phyloP scores from a whole-genome alignment of 2,113 vertebrate species.

The Strix aluco region DNA sequence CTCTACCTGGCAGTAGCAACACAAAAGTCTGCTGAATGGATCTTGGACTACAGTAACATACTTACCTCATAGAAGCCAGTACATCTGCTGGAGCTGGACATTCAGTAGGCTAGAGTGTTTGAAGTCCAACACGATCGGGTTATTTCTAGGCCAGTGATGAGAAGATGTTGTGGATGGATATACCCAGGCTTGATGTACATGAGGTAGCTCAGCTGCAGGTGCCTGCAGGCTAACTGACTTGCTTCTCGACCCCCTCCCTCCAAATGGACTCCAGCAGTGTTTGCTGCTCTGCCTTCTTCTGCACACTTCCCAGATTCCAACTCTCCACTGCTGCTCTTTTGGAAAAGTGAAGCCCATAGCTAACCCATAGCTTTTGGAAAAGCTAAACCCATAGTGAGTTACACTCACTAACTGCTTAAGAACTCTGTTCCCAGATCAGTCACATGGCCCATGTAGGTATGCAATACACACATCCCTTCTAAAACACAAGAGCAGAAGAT shows the following conservation, averaged over 20 bases:
- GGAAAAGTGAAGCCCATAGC: background rate
- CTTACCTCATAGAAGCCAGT: background rate
- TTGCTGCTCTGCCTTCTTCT: background rate
- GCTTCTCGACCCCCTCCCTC: background rate
- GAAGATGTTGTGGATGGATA: background rate
- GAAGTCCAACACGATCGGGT: rapidly evolving
- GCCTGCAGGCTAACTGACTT: background rate
- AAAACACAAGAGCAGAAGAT: background rate
- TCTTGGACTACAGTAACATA: background rate
- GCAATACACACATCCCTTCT: background rate
- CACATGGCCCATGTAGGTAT: rapidly evolving
- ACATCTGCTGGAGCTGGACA: background rate
- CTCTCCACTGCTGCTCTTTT: background rate
- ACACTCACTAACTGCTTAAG: background rate
- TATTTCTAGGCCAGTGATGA: background rate
- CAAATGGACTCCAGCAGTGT: background rate
- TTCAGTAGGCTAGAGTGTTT: background rate
- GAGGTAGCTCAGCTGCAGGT: background rate
- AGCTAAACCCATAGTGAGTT: background rate
- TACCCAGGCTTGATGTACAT: rapidly evolving
- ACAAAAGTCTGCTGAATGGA: background rate
- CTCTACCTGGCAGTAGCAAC: background rate
- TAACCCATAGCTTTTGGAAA: background rate
- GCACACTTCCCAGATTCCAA: background rate
- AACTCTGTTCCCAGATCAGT: background rate